Conservation (phyloP, 1,140 invertebrate genomes). For the Bombus balteatus region DNA sequence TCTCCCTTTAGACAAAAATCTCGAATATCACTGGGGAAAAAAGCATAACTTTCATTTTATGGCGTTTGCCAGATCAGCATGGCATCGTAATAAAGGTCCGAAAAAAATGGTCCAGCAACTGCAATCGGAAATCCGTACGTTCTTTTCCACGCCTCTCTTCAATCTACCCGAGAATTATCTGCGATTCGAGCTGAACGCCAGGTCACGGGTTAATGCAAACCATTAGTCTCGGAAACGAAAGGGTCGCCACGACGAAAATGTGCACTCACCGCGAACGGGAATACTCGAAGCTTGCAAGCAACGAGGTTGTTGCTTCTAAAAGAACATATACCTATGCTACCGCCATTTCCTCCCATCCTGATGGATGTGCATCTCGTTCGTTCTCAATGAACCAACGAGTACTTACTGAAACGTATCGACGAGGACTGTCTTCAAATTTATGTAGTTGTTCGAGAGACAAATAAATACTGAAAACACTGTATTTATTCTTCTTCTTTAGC, state of each 20-base stretch:
- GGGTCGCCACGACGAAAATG: conserved; percentile 63
- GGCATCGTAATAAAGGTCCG: neutral
- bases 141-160: neutral
- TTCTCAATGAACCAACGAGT: neutral
- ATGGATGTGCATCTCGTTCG: neutral
- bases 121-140: neutral
- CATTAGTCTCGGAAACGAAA: conserved; percentile 69
- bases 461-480: too few species aligned
- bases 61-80: neutral
- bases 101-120: neutral
- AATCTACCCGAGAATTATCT: conserved; percentile 22
- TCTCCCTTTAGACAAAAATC: neutral
- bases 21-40: neutral
- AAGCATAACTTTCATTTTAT: neutral
- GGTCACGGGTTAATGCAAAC: conserved; percentile 70
- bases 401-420: neutral
- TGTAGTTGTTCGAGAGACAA: too few species aligned
- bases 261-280: conserved; percentile 41
- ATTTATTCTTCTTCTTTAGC: too few species aligned
- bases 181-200: conserved; percentile 46
- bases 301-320: conserved; percentile 24
- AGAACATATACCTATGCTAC: neutral
- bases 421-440: too few species aligned
- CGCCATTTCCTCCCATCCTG: neutral
- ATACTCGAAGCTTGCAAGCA: conserved; percentile 5